Evolutionary conservation across 2,797 vertebrate species (phyloP).

Genomic region (Enoplosus armatus): DNA sequence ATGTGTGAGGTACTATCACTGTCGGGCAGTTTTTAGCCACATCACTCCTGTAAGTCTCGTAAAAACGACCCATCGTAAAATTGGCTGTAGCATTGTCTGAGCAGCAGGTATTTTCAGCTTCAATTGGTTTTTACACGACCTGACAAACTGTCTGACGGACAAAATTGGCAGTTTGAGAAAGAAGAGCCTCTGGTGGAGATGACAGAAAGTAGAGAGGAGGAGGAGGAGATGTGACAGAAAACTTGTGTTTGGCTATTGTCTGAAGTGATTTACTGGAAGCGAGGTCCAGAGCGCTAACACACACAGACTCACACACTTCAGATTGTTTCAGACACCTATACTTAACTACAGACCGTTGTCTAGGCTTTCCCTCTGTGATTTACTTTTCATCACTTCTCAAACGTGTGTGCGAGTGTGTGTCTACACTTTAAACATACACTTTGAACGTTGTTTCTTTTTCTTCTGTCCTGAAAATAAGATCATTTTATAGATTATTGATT

Average conservation of each 20-base stretch:
- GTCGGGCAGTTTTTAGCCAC: constrained; percentile 14
- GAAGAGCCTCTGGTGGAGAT: background rate
- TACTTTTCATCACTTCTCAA: constrained; percentile 21
- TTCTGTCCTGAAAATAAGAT: background rate
- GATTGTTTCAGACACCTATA: constrained; percentile 16
- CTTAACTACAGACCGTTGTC: constrained; percentile 31
- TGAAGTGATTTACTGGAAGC: constrained; percentile 30
- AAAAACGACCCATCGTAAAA: constrained; percentile 12
- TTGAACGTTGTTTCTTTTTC: background rate
- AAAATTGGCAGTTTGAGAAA: background rate
- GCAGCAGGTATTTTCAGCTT: background rate
- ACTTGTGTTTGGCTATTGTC: background rate
- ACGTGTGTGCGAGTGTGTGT: background rate
- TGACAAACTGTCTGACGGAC: constrained; percentile 1
- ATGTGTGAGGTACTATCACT: background rate
- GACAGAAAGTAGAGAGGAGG: constrained; percentile 18
- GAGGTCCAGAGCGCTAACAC: background rate
- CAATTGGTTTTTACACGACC: background rate
- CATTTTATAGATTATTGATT: background rate
- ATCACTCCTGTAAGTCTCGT: constrained; percentile 26
- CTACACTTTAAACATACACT: background rate
- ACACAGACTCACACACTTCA: background rate
- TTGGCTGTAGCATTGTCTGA: background rate
- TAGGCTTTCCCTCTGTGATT: constrained; percentile 8
- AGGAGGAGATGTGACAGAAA: constrained; percentile 15